phyloP scores from a whole-genome alignment of 2,113 vertebrate species.

The Melospiza melodia region DNA sequence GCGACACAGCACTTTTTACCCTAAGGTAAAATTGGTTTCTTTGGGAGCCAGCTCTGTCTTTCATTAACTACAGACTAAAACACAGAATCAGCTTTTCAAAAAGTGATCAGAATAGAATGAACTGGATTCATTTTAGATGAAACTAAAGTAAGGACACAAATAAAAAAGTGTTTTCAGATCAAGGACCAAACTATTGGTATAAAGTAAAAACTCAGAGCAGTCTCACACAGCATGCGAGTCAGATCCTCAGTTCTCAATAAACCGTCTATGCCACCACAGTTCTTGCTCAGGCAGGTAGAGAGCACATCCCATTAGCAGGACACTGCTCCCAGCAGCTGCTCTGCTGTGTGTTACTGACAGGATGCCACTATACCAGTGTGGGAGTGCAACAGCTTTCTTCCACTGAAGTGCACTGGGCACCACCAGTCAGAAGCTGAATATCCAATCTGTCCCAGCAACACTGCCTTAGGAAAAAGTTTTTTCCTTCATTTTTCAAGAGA shows the following conservation, averaged over 20 bases:
- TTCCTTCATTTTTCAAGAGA: neutral
- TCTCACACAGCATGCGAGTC: neutral
- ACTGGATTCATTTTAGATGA: neutral
- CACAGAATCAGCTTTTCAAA: neutral
- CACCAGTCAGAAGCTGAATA: neutral
- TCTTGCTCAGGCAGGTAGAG: neutral
- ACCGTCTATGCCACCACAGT: neutral
- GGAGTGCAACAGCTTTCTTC: neutral
- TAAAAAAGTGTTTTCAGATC: neutral
- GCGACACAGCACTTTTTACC: neutral
- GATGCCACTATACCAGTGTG: neutral
- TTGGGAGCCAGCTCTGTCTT: neutral
- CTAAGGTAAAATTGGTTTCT: neutral
- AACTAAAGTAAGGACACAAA: neutral
- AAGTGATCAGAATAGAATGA: neutral
- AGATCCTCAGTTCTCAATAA: neutral
- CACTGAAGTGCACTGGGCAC: neutral
- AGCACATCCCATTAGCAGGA: neutral
- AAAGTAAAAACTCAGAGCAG: neutral
- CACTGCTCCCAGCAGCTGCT: neutral
- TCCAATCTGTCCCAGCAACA: neutral
- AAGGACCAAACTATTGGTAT: neutral
- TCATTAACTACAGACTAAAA: neutral
- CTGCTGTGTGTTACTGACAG: neutral
- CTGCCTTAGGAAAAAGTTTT: neutral